Conservation (phyloP, 2,113 vertebrate species). For the Ptyas mucosa region DNA sequence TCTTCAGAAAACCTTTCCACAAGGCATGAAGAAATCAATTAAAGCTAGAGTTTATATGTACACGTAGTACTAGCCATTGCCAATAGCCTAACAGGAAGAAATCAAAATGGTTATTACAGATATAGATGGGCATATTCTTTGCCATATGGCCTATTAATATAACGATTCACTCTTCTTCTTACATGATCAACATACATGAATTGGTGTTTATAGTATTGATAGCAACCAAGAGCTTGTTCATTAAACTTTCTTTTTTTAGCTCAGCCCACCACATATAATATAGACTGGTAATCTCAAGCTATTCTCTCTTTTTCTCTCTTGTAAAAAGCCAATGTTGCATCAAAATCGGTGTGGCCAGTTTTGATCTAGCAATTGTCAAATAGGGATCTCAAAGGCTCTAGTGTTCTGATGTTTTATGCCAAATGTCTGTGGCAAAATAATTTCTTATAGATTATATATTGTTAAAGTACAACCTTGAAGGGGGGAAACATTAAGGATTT, state of each 20-base stretch:
- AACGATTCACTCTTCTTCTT: background rate
- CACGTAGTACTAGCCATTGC: background rate
- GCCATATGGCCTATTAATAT: background rate
- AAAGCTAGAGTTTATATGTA: background rate
- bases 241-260: constrained; percentile 19
- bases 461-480: background rate
- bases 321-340: background rate
- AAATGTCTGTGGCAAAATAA: constrained; percentile 16
- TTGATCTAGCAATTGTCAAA: constrained; percentile 36
- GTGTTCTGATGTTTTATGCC: constrained; percentile 2
- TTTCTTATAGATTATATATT: background rate
- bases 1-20: background rate
- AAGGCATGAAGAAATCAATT: background rate
- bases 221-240: constrained; percentile 24
- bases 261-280: constrained; percentile 16
- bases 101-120: background rate
- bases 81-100: background rate
- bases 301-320: background rate
- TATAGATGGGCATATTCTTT: background rate
- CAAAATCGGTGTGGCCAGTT: background rate
- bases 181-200: background rate
- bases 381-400: constrained; percentile 2
- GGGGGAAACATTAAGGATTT: background rate
- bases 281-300: constrained; percentile 3
- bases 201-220: background rate